A percentile compares a stretch with the other conserved stretches of the same genome.
These are phyloP conservation scores for Dicerorhinus sumatrensis DNA, from an alignment of 2,113 vertebrate species.

Conservation along the genomic window DNA sequence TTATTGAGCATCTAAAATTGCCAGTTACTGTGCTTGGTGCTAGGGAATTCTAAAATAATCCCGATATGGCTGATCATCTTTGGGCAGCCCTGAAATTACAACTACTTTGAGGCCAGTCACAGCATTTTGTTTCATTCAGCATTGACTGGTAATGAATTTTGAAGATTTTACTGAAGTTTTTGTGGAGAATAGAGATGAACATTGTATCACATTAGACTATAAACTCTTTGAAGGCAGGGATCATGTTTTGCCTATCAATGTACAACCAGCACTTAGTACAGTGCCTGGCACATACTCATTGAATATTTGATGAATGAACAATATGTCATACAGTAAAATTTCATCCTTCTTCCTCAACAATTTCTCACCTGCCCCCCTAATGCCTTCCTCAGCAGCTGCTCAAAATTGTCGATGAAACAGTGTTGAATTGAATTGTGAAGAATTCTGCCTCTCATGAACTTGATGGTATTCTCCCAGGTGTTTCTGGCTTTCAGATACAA, in stretches of 20 bases:
- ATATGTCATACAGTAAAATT: neutral
- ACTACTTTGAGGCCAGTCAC: neutral
- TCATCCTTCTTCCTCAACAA: slow-evolving; percentile 31
- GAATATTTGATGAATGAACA: slow-evolving; percentile 13
- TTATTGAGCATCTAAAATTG: neutral
- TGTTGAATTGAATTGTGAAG: neutral
- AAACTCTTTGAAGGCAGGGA: neutral
- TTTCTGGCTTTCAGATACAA: neutral
- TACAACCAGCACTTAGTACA: neutral
- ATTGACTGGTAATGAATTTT: neutral
- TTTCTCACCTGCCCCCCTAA: neutral
- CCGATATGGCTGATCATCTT: neutral
- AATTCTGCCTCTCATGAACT: neutral
- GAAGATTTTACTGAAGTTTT: slow-evolving; percentile 2
- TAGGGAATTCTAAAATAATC: slow-evolving; percentile 44
- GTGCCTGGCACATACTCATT: neutral
- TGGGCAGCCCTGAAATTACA: neutral
- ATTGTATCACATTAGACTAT: neutral
- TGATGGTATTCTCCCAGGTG: neutral
- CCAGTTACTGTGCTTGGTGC: neutral
- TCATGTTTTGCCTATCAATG: neutral
- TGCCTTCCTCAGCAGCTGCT: neutral
- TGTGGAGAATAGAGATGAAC: neutral
- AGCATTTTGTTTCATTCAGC: neutral
- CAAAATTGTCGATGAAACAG: neutral